These are phyloP conservation scores for Sebastes diploproa DNA, from an alignment of 2,797 vertebrate genomes.

Conservation along the genomic window DNA sequence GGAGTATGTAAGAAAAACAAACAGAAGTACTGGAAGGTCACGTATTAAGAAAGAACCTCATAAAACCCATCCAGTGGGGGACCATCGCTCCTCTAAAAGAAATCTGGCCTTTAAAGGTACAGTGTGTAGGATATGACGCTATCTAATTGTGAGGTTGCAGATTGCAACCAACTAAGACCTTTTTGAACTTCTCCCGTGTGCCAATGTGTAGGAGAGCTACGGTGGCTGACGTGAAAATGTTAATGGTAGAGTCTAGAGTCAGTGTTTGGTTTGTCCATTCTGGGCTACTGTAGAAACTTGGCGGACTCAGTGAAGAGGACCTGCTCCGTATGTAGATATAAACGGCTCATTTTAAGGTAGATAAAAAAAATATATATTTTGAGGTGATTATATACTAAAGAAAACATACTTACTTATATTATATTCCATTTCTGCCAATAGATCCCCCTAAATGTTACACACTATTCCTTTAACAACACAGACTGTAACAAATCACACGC, in stretches of 20 bases:
- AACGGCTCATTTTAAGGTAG: neutral
- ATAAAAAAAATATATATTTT: neutral
- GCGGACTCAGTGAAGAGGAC: neutral
- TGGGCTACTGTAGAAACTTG: neutral
- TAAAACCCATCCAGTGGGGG: neutral
- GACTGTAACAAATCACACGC: neutral
- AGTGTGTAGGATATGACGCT: neutral
- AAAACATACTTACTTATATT: neutral
- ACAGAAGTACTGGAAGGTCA: slow-evolving; percentile 9
- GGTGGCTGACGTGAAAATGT: too few relatives aligned
- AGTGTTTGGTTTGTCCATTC: neutral
- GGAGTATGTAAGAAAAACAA: slow-evolving; percentile 6
- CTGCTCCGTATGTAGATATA: neutral
- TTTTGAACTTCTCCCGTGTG: too few relatives aligned
- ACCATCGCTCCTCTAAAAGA: neutral
- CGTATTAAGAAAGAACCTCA: slow-evolving; percentile 7
- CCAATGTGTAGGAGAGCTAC: too few relatives aligned
- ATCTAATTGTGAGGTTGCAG: too few relatives aligned
- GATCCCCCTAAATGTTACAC: neutral
- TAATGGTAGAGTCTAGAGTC: too few relatives aligned
- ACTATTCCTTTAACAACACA: neutral
- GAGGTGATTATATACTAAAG: neutral
- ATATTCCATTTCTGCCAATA: neutral
- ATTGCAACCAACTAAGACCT: too few relatives aligned
- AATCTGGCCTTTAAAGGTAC: neutral